Base-by-base conservation (phyloP, 2,113 vertebrate genomes). In the Caracal caracal region DNA sequence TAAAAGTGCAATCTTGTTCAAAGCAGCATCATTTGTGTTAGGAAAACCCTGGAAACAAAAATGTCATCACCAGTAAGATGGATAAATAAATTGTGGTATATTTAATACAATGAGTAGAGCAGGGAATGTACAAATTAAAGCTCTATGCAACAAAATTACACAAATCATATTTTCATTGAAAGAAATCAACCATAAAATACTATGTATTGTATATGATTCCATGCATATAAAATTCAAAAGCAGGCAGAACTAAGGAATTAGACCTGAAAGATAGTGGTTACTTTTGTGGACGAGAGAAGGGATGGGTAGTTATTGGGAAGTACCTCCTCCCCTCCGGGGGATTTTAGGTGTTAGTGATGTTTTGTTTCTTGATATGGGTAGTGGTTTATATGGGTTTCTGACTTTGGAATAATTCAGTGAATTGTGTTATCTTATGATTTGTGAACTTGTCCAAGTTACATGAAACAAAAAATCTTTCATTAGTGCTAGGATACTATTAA, bases 381-480 rank as follows among this genome's bases (percentile, higher is more conserved):
- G 13, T 90, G 82, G 61, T 86, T 86, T 85, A 59, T 43, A 28
- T 35, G 56, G 35, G 17, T 76, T 47, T 53, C n/a, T 73, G 71
- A 89, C 51, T 89, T 85, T 51, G 26, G 59, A 73, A 47, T 94
- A 68, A 61, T 61, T 93, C 6, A 90, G 11, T 90, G 92, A 90
- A 56, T 79, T 83, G 35, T 47, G 20, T 51, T 51, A 73, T 68
- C 65, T 92, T 89, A 76, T 47, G 19, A 80, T 81, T 92, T 75
- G 26, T 95, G 71, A 87, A 56, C 6, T 91, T 49, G n/a, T 49
- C 75, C 17, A 91, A 73, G 81, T 94, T 61, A 83, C 0, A 33
- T 49, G 76, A 85, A 82, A 76, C 35, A 83, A 85, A 95, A 95
- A 66, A 22, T 78, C 11, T 56, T 92, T 56, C n/a, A 83, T 80